Base-by-base conservation (phyloP, 2,113 vertebrate genomes). In the Micronisus gabar region DNA sequence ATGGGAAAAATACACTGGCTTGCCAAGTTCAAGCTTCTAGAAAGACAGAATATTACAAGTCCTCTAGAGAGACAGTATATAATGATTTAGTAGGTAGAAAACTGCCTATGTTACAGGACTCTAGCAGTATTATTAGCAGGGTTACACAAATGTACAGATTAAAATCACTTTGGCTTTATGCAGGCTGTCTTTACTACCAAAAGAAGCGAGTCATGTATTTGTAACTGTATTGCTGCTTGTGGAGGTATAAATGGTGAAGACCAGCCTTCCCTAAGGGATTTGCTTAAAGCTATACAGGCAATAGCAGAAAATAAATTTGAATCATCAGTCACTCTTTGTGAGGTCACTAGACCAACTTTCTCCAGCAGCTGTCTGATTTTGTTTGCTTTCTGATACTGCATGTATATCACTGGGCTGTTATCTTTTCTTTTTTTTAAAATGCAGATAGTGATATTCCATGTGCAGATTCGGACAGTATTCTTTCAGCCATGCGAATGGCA, bases 401-500 rank as follows among this genome's bases (percentile, higher is more conserved):
- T 32, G 18, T 62, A 7, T 82, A 58, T 76, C 20, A 68, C 11
- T 40, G 7, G 9, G 8, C 5, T 83, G 17, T 86, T 80, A 13
- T 25, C 6, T 68, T 76, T 50, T 15, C 2, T 25, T 29, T 23
- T 7, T 55, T 40, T 88, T 80, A 58, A 86, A 93, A 94, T 97
- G 86, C 92, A 96, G 96, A 95, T 61, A 80, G 18, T 26, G 89
- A 83, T 34, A 52, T 36, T 70, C 41, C 53, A 22, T 61, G 73
- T 74, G 59, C 87, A 76, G 96, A 95, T 93, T 95, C 86, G 10
- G 96, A 93, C 81, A 95, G 88, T 2, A 1, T 67, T 75, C 79
- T 40, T 38, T 96, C 97, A 68, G 13, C 95, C 53, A 93, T 27
- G 10, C 47, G 98, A 67, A 78, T 86, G 90, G 97, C 97, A 98